Conservation (phyloP, 1,140 invertebrate species). For the Leucophenga varia region DNA sequence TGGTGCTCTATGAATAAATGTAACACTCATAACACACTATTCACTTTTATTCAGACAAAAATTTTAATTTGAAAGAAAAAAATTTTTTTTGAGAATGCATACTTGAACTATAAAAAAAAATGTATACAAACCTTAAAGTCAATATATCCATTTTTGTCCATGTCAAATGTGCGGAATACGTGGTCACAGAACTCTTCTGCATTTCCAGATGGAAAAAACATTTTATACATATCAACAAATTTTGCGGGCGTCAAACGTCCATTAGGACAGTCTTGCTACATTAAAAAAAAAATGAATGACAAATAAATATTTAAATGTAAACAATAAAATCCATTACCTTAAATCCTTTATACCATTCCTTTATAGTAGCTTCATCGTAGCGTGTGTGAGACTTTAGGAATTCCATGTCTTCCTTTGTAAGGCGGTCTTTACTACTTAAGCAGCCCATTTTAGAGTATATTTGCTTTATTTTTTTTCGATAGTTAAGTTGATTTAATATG, state of each 20-base stretch:
- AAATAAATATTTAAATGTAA: conserved; percentile 2
- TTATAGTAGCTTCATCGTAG: conserved; percentile 95
- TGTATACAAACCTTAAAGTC: conserved; percentile 82
- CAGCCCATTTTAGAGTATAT: conserved; percentile 74
- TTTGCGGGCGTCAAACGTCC: conserved; percentile 95
- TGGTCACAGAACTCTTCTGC: conserved; percentile 99
- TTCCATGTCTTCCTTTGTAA: conserved; percentile 96
- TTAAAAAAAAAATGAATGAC: conserved; percentile 8
- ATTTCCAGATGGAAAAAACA: conserved; percentile 98
- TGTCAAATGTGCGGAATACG: conserved; percentile 98
- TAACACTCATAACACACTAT: no score
- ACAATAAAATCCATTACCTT: conserved; percentile 66
- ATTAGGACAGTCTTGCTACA: conserved; percentile 99
- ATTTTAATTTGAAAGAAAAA: no score
- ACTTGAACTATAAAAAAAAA: no score
- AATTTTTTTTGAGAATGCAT: no score
- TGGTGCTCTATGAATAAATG: no score
- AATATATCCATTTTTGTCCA: conserved; percentile 98
- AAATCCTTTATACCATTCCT: conserved; percentile 98
- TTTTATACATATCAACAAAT: conserved; percentile 99
- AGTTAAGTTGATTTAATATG: conserved; percentile 26
- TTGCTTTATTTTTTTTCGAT: conserved; percentile 12
- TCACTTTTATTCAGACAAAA: no score
- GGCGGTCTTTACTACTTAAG: conserved; percentile 90
- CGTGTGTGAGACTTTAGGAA: conserved; percentile 93